phyloP scores from a whole-genome alignment of 2,113 vertebrate species.

The Bothrops jararaca region DNA sequence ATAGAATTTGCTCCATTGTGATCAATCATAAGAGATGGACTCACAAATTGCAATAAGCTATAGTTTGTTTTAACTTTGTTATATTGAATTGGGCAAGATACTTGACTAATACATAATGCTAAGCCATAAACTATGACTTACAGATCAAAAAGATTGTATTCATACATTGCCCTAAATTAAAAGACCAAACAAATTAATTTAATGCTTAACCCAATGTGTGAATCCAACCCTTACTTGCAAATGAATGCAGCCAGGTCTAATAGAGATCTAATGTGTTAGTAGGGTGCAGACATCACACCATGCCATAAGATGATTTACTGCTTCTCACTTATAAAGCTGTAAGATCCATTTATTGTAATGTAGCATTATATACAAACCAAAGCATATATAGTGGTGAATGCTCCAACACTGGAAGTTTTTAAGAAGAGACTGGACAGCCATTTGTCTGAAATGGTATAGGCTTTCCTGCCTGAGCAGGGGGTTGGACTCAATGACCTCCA shows the following conservation, averaged over 20 bases:
- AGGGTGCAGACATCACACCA: background rate
- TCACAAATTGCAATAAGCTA: background rate
- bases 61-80: background rate
- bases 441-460: too few relatives aligned
- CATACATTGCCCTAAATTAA: background rate
- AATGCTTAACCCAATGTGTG: background rate
- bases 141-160: background rate
- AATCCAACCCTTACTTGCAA: background rate
- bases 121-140: background rate
- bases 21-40: background rate
- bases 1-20: background rate
- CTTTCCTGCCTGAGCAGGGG: too few relatives aligned
- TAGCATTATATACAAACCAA: background rate
- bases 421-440: too few relatives aligned
- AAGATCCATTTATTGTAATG: background rate
- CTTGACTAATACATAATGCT: too few relatives aligned
- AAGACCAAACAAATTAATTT: background rate
- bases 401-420: too few relatives aligned
- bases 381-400: too few relatives aligned
- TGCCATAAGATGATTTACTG: background rate
- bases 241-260: background rate
- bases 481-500: too few relatives aligned
- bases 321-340: background rate
- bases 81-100: too few relatives aligned
- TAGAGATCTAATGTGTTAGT: background rate